Percentiles rank a stretch among this genome's conserved stretches.
Conservation (phyloP, 2,113 vertebrate genomes). For the Amblyornis subalaris region DNA sequence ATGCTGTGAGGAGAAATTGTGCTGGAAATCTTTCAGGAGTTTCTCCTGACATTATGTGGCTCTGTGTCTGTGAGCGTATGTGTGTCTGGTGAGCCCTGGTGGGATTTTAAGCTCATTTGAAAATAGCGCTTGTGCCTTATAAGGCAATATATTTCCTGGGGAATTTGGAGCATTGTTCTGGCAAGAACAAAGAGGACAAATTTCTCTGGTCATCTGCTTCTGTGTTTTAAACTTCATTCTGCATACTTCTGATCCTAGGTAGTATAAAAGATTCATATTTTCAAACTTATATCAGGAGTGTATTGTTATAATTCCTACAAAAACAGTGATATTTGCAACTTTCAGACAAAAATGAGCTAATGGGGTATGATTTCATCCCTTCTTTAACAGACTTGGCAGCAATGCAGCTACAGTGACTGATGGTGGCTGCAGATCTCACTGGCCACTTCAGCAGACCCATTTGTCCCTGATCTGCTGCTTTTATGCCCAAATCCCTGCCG, state of each 20-base stretch:
- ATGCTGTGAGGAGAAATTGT: not conserved
- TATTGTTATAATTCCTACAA: not conserved
- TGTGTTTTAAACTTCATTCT: not conserved
- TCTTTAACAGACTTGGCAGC: not conserved
- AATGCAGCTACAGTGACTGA: not conserved
- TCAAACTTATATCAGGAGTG: rapidly evolving
- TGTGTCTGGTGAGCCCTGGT: not conserved
- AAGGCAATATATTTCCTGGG: not conserved
- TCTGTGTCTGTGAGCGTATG: not conserved
- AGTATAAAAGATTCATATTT: not conserved
- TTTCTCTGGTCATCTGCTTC: not conserved
- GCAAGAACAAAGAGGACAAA: not conserved
- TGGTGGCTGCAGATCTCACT: not conserved
- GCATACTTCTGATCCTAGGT: not conserved
- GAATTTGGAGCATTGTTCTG: not conserved
- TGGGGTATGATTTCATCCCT: not conserved
- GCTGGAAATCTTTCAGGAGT: not conserved
- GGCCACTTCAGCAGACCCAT: rapidly evolving
- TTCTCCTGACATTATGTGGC: not conserved
- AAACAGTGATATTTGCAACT: not conserved
- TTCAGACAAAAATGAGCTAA: not conserved
- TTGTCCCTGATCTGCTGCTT: not conserved
- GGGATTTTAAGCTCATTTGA: not conserved
- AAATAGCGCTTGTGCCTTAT: not conserved
- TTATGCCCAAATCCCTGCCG: not conserved